These are phyloP conservation scores for Acanthaster planci DNA, from an alignment of 35 echinoderm and acorn worm species.

Conservation along the genomic window DNA sequence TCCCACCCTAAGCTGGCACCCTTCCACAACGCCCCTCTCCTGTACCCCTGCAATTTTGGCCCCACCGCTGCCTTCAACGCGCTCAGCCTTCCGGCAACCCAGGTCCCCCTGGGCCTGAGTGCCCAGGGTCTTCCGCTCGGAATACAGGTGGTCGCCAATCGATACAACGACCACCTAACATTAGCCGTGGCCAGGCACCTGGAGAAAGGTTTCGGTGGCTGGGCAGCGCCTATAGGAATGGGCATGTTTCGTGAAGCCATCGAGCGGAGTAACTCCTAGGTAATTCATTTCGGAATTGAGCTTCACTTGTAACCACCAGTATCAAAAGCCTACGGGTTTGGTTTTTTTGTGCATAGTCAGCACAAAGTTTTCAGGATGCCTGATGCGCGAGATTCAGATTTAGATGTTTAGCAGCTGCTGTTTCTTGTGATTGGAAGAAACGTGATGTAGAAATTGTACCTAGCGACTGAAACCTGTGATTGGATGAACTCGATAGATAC, in stretches of 20 bases:
- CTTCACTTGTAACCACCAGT: too few species aligned
- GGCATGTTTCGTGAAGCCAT: conserved; percentile 24
- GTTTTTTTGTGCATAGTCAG: too few species aligned
- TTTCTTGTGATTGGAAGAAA: too few species aligned
- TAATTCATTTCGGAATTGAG: too few species aligned
- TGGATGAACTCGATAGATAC: too few species aligned
- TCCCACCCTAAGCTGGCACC: conserved; percentile 96
- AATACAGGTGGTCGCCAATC: conserved; percentile 81
- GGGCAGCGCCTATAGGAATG: conserved; percentile 66
- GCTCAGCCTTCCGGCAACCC: conserved; percentile 79
- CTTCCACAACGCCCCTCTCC: conserved; percentile 84
- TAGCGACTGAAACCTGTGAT: too few species aligned
- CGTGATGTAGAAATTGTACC: too few species aligned
- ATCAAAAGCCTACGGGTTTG: too few species aligned
- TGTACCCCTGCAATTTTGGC: conserved; percentile 81
- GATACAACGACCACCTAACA: conserved; percentile 79
- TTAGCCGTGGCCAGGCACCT: conserved; percentile 86
- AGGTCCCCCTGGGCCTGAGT: conserved; percentile 90
- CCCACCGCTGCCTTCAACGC: conserved; percentile 90
- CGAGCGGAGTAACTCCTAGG: neutral
- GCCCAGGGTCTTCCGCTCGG: conserved; percentile 79
- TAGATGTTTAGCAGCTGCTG: too few species aligned
- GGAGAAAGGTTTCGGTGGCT: conserved; percentile 89
- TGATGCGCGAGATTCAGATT: too few species aligned
- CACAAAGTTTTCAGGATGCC: too few species aligned